These are phyloP conservation scores for Acrocyrtus sp. DNA, from an alignment of 2,888 invertebrate species.

Conservation along the genomic window DNA sequence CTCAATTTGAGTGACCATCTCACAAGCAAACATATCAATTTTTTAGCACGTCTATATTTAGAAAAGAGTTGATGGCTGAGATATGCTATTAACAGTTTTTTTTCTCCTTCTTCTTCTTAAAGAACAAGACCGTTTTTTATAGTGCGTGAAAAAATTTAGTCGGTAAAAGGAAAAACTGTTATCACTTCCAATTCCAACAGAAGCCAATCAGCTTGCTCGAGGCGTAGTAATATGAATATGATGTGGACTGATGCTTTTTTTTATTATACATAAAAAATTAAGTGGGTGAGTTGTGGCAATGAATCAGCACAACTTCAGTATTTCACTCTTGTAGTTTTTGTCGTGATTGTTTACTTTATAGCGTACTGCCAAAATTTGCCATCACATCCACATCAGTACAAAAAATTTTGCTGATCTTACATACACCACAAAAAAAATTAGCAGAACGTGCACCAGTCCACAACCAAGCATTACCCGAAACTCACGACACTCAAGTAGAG, in stretches of 20 bases:
- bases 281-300: constrained; percentile 27
- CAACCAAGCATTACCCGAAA: neutral
- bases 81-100: too few relatives aligned
- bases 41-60: too few relatives aligned
- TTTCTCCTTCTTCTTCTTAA: neutral
- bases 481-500: too few relatives aligned
- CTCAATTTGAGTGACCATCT: too few relatives aligned
- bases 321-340: constrained; percentile 10
- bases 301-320: constrained; percentile 34
- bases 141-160: too few relatives aligned
- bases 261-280: constrained; percentile 22
- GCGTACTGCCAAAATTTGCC: neutral
- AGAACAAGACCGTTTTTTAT: neutral
- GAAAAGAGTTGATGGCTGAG: too few relatives aligned
- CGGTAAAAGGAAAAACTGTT: too few relatives aligned
- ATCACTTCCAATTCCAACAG: too few relatives aligned
- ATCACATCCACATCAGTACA: neutral
- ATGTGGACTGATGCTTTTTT: neutral
- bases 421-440: neutral
- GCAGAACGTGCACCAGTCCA: neutral
- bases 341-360: neutral
- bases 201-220: neutral
- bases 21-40: too few relatives aligned
- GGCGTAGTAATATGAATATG: neutral
- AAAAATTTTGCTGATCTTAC: neutral